A percentile compares a stretch with the other conserved stretches of the same genome.
These are phyloP conservation scores for Pomacea maculata DNA, from an alignment of 1,140 invertebrate species.

Conservation along the genomic window DNA sequence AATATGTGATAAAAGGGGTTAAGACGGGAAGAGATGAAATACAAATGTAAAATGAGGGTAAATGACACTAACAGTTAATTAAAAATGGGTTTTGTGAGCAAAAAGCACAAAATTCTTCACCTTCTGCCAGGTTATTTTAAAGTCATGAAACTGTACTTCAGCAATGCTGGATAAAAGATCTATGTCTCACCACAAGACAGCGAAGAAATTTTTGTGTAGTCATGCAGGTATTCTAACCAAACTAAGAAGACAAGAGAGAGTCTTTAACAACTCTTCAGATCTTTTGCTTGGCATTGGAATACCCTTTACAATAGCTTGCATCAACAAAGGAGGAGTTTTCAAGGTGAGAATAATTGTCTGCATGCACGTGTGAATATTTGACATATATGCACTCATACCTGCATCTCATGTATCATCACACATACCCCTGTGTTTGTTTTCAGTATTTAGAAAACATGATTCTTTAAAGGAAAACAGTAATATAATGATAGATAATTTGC, in stretches of 20 bases:
- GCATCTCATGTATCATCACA: too few relatives aligned
- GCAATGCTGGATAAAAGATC: too few relatives aligned
- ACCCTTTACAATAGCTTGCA: slow-evolving; percentile 68
- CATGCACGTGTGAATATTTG: background rate
- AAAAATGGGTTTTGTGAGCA: background rate
- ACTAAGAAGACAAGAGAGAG: background rate
- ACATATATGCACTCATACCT: too few relatives aligned
- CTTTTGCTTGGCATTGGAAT: slow-evolving; percentile 70
- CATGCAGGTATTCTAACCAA: background rate
- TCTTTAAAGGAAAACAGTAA: background rate
- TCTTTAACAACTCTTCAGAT: slow-evolving; percentile 57
- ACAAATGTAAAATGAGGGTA: background rate
- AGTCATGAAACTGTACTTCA: too few relatives aligned
- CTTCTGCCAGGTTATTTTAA: too few relatives aligned
- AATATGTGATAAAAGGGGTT: background rate
- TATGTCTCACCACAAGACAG: background rate
- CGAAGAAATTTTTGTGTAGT: background rate
- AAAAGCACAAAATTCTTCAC: too few relatives aligned
- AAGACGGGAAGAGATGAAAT: background rate
- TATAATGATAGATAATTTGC: background rate
- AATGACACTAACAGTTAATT: background rate
- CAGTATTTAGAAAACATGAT: background rate
- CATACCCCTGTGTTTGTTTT: background rate
- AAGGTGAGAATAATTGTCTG: slow-evolving; percentile 38
- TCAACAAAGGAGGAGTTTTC: slow-evolving; percentile 59